Evolutionary conservation across 2,888 invertebrate species (phyloP), one percentile per base, ranked within the genome.

Genomic region (Parapristionchus giblindavisi): DNA sequence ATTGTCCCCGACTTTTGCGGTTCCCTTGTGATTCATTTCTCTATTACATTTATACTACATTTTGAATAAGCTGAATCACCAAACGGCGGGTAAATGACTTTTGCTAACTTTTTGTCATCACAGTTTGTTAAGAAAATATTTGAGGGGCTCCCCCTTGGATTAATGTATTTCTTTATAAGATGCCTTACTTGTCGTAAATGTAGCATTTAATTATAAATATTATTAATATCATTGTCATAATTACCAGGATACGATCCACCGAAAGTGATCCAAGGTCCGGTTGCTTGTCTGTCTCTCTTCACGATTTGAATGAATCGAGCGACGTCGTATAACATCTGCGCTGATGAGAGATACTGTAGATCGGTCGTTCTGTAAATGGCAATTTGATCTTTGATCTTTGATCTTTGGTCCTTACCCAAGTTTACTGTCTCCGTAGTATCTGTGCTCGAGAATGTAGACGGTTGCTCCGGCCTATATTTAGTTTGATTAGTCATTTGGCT

Each of bases 361-460:
- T 60, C 60, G 24, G 43, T 60, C 34, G 61, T 73, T 2, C 73
- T 73, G 24, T 17, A 38, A 70, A 40, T 24, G 14, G 24, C 14
- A 5, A 17, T 14, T 40, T 3, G 8, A 40, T 27, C 3, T n/a
- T 27, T 24, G 43, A 11, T 8, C 32, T 43, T 66, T 43, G 24
- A 40, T 43, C 14, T 54, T 27, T 32, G 5, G 5, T 5, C 40
- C 77, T 72, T n/a, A 80, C 78, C 75, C 76, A 21, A 81, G 76
- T 24, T 92, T 93, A 88, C 96, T 96, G 88, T 94, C 92, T 72
- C 97, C 97, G 91, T 97, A 97, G 89, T 91, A 97, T 76, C 97
- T 91, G 89, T 97, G 97, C 89, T 97, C 97, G 77, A 97, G 88
- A 88, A 93, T 92, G 76, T 96, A 93, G 82, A 94, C 93, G 38